Evolutionary conservation across 2,797 vertebrate genomes (phyloP).

Genomic region (Arrhamphus sclerolepis): DNA sequence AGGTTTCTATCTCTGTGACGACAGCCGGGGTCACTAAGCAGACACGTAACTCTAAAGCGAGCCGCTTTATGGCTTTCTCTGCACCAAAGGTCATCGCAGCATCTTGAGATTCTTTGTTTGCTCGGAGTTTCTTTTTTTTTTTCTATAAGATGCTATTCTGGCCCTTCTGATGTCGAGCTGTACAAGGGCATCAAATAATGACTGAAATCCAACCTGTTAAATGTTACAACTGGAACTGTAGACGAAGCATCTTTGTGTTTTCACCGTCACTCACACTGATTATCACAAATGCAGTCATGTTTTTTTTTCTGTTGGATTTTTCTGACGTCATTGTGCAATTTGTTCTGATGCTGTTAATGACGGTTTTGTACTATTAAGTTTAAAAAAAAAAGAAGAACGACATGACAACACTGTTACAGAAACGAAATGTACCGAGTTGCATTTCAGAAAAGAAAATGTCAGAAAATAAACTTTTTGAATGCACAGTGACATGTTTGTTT

Average conservation of each 20-base stretch:
- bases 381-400: neutral
- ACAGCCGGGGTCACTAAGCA: conserved; percentile 75
- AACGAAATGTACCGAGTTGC: conserved; percentile 2
- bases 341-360: conserved; percentile 36
- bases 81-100: conserved; percentile 65
- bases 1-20: conserved; percentile 78
- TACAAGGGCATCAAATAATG: conserved; percentile 29
- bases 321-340: conserved; percentile 31
- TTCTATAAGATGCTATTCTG: conserved; percentile 51
- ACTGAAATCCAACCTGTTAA: conserved; percentile 45
- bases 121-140: conserved; percentile 65
- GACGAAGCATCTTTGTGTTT: conserved; percentile 35
- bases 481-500: neutral
- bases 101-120: conserved; percentile 58
- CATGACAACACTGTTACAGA: neutral
- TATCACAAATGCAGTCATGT: conserved; percentile 37
- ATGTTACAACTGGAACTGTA: conserved; percentile 39
- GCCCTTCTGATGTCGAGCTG: conserved; percentile 40
- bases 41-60: conserved; percentile 67
- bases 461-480: conserved; percentile 50
- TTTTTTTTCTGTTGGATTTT: conserved; percentile 35
- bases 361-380: conserved; percentile 8
- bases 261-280: conserved; percentile 28
- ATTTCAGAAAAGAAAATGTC: conserved; percentile 25
- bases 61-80: conserved; percentile 63